These are phyloP conservation scores for Oostethus manadensis DNA, from an alignment of 2,113 vertebrate genomes.

Conservation along the genomic window DNA sequence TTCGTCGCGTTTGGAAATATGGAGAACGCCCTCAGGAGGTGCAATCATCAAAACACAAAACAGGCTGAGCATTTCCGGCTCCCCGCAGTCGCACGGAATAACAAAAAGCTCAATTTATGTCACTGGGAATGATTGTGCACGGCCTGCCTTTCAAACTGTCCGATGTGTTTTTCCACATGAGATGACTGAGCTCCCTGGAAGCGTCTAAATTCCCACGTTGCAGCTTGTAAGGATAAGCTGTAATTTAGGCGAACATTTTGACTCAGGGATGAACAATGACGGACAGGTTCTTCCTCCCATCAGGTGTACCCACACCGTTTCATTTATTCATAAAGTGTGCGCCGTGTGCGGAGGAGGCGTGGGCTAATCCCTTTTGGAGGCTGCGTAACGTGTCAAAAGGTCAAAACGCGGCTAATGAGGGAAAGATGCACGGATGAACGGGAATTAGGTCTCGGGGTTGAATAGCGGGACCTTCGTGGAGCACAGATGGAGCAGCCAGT, in stretches of 20 bases:
- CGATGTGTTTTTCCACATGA: constrained; percentile 51
- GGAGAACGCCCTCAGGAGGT: constrained; percentile 15
- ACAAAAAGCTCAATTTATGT: constrained; percentile 29
- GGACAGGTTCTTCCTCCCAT: constrained; percentile 6
- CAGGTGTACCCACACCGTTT: constrained; percentile 30
- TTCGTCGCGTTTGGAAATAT: constrained; percentile 8
- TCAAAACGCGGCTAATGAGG: constrained; percentile 50
- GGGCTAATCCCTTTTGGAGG: constrained; percentile 35
- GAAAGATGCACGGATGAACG: constrained; percentile 52
- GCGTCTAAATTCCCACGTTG: constrained; percentile 40
- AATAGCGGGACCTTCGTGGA: constrained; percentile 39
- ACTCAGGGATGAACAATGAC: constrained; percentile 19
- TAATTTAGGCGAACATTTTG: constrained; percentile 28
- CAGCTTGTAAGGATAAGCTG: constrained; percentile 33
- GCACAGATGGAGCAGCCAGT: constrained; percentile 35
- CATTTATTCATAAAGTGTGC: constrained; percentile 64
- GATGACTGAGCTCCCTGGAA: constrained; percentile 47
- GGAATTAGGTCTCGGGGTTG: constrained; percentile 38
- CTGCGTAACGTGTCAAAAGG: constrained; percentile 54
- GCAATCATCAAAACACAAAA: constrained; percentile 20
- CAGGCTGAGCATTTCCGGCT: constrained; percentile 11
- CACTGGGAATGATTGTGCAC: constrained; percentile 15
- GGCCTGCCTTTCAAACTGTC: constrained; percentile 36
- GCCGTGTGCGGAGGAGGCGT: constrained; percentile 27
- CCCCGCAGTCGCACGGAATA: constrained; percentile 18